phyloP scores from a whole-genome alignment of 2,797 vertebrate genomes.

The Paedocypris micromegethes region DNA sequence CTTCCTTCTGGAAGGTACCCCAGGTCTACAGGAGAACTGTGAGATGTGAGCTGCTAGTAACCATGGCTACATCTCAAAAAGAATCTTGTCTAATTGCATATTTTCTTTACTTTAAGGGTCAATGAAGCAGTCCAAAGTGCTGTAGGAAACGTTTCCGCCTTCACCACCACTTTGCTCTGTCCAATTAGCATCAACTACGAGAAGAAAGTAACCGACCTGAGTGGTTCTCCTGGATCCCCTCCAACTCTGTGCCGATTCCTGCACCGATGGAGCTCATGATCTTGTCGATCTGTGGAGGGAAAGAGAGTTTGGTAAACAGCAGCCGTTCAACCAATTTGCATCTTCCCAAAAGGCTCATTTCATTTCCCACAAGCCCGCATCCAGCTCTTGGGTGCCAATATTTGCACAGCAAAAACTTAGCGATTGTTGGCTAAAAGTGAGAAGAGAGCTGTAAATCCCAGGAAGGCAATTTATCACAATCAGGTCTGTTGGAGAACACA shows the following conservation, averaged over 20 bases:
- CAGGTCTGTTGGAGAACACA: constrained; percentile 45
- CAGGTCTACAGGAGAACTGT: constrained; percentile 21
- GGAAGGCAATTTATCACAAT: constrained; percentile 58
- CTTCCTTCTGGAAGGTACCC: constrained; percentile 6
- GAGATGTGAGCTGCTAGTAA: constrained; percentile 27
- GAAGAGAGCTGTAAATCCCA: constrained; percentile 49
- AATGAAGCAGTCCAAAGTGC: too few relatives aligned
- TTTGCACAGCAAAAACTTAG: constrained; percentile 57
- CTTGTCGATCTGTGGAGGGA: constrained; percentile 85
- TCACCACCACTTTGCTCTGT: too few relatives aligned
- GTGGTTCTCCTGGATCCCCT: constrained; percentile 70
- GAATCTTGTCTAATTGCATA: constrained; percentile 16
- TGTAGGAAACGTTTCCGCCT: too few relatives aligned
- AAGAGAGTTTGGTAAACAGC: constrained; percentile 37
- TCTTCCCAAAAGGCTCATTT: constrained; percentile 24
- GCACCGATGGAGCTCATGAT: constrained; percentile 96
- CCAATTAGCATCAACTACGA: constrained; percentile 22
- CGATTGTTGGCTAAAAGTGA: constrained; percentile 48
- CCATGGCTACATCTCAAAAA: constrained; percentile 47
- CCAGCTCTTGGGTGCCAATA: constrained; percentile 38
- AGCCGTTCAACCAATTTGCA: constrained; percentile 2
- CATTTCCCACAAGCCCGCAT: constrained; percentile 39
- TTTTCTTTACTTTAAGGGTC: too few relatives aligned
- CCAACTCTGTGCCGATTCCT: constrained; percentile 82
- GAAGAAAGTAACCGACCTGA: constrained; percentile 69